Conservation (phyloP, 2,113 vertebrate genomes). For the Brachionichthys hirsutus region DNA sequence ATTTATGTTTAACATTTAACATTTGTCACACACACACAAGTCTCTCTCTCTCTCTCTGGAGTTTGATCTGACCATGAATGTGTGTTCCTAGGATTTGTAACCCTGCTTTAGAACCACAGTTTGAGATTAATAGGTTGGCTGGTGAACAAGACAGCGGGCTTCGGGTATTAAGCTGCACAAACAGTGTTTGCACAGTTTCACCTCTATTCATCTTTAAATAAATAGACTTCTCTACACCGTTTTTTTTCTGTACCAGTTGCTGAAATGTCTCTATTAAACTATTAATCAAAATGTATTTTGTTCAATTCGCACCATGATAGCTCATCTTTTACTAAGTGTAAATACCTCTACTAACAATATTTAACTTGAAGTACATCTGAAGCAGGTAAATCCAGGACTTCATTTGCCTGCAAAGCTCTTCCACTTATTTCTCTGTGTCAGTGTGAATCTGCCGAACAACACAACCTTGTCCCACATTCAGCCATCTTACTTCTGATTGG, state of each 20-base stretch:
- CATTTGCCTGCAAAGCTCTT: slow-evolving; percentile 2
- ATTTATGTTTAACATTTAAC: too few relatives aligned
- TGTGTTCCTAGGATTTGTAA: background rate
- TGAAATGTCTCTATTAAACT: too few relatives aligned
- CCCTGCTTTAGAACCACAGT: background rate
- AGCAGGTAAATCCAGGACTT: background rate
- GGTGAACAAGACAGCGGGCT: background rate
- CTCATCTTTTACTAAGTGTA: background rate
- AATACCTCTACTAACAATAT: background rate
- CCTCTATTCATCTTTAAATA: background rate
- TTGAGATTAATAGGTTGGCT: background rate
- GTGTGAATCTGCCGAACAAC: slow-evolving; percentile 38
- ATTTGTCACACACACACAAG: too few relatives aligned
- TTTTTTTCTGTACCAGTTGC: background rate
- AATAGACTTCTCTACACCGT: background rate
- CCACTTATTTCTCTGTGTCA: slow-evolving; percentile 29
- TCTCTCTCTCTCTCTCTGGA: background rate
- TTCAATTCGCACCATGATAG: background rate
- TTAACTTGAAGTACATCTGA: background rate
- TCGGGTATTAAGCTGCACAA: background rate
- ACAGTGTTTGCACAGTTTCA: background rate
- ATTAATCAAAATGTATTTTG: too few relatives aligned
- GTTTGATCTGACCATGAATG: background rate
- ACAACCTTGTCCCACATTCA: slow-evolving; percentile 28
- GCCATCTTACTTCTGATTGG: slow-evolving; percentile 30